Evolutionary conservation across 2,797 vertebrate species (phyloP), one percentile per base, ranked within the genome.

Genomic region (Sandelia bainsii): DNA sequence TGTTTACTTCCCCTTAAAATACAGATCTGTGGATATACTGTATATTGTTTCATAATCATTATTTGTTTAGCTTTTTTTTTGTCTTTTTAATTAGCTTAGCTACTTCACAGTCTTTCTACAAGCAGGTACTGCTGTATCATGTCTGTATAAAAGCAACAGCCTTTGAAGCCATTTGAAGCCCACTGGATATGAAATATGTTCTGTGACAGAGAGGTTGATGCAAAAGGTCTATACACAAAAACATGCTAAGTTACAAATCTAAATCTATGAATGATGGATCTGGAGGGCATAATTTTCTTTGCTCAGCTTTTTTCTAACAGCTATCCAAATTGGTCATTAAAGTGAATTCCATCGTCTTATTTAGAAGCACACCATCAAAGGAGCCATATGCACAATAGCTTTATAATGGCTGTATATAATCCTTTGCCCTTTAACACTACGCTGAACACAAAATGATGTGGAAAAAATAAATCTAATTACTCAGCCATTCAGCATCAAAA

Each of bases 391-490:
- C 80, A 88, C 86, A 89, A 78, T 76, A 85, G 83, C 82, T 88
- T 85, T 81, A 80, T 89, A 91, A 91, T 88, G 84, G 87, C 72
- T 84, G 80, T 85, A 86, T 87, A 87, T 89, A 87, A 89, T 87
- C 78, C 44, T 9, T 53, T 87, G 89, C 80, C 91, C 88, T 93
- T 89, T 92, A 91, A 91, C 87, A 89, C 79, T 77, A 79, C 58
- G 45, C 80, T 88, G 87, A 89, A 89, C 81, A 90, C 83, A 90
- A 91, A 92, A 90, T 82, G 83, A 90, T 88, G 81, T 87, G 87
- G 83, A 81, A 83, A 86, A 72, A 90, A 90, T 85, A 84, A 88
- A 91, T 91, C 85, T 88, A 91, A 93, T 93, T 91, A 91, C 77
- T 82, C 79, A 87, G 86, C 79, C 82, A 78, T 87, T 87, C 72